Evolutionary conservation across 2,113 vertebrate species (phyloP).

Genomic region (Orycteropus afer): DNA sequence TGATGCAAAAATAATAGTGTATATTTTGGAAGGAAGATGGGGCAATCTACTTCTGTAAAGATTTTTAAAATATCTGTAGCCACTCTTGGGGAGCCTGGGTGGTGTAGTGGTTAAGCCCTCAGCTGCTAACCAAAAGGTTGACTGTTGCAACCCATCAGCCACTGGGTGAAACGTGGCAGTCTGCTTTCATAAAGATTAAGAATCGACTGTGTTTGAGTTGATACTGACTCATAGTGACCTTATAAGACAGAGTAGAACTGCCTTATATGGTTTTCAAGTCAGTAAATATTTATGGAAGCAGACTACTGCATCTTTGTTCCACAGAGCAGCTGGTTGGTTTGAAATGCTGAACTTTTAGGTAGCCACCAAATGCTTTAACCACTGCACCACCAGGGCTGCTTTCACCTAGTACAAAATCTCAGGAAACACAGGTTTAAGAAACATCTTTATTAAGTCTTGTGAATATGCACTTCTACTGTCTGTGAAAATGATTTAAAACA

Average conservation of each 20-base stretch:
- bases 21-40: too few relatives aligned
- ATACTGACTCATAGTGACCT: neutral
- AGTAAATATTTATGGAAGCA: too few relatives aligned
- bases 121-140: neutral
- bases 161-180: neutral
- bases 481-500: conserved; percentile 36
- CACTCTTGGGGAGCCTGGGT: neutral
- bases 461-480: neutral
- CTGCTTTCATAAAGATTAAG: neutral
- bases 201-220: neutral
- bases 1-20: neutral
- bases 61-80: neutral
- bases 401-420: neutral
- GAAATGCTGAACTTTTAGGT: neutral
- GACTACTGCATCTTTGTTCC: neutral
- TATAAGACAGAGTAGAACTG: neutral
- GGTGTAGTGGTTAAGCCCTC: too few relatives aligned
- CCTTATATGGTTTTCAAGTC: too few relatives aligned
- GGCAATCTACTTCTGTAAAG: too few relatives aligned
- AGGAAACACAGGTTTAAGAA: neutral
- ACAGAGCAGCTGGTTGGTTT: neutral
- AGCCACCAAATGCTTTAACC: neutral
- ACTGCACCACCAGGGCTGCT: neutral
- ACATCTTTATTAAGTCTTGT: neutral
- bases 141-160: too few relatives aligned